phyloP scores from a whole-genome alignment of 2,888 invertebrate genomes.

The Periphyllus acericola region DNA sequence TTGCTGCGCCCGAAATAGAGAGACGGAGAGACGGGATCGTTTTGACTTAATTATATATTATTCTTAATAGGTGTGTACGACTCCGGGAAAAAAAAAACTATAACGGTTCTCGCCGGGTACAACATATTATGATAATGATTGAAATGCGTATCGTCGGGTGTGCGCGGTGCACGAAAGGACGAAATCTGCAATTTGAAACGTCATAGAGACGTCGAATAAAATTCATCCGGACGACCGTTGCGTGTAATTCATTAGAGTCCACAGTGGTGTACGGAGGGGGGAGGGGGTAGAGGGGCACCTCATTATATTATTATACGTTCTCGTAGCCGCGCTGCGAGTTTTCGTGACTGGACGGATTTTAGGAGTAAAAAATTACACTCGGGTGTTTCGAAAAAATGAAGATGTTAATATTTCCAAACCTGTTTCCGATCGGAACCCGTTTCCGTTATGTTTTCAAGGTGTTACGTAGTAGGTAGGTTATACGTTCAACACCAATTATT shows the following conservation, averaged over 20 bases:
- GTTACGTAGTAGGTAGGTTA: not conserved
- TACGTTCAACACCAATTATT: not conserved
- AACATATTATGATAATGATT: no score
- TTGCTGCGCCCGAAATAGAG: not conserved
- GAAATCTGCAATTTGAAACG: not conserved
- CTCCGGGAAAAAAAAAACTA: not conserved
- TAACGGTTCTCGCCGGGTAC: not conserved
- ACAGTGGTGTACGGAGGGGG: no score
- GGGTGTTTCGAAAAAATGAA: constrained; percentile 25
- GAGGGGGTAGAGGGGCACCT: not conserved
- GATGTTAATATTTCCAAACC: constrained; percentile 45
- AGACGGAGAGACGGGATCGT: not conserved
- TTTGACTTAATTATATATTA: not conserved
- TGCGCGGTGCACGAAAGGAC: not conserved
- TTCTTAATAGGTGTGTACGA: not conserved
- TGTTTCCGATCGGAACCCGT: constrained; percentile 29
- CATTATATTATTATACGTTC: not conserved
- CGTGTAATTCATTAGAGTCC: not conserved
- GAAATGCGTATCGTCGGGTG: not conserved
- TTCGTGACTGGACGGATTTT: constrained; percentile 6
- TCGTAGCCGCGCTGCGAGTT: not conserved
- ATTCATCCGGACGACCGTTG: not conserved
- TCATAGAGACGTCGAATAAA: not conserved
- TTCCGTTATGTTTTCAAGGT: constrained; percentile 43
- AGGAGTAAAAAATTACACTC: not conserved